Percentiles rank a stretch among this genome's conserved stretches.
Conservation (phyloP, 2,113 vertebrate species). For the Ceyx margarethae region DNA sequence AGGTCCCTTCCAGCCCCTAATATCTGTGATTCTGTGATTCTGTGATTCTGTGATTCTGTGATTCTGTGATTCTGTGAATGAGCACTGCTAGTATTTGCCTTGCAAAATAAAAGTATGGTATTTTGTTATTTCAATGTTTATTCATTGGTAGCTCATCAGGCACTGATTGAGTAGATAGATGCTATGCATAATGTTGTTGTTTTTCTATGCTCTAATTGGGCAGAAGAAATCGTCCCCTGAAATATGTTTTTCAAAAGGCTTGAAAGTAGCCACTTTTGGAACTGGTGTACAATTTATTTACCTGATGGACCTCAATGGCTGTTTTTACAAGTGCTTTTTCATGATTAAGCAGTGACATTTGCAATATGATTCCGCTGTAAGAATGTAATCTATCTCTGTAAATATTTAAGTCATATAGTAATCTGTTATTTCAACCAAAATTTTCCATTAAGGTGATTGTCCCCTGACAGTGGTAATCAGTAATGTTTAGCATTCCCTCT, state of each 20-base stretch:
- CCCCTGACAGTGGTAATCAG: conserved; percentile 1
- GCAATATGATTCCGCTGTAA: not conserved
- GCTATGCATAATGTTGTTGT: not conserved
- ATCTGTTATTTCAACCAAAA: conserved; percentile 19
- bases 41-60: no score
- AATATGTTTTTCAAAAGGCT: not conserved
- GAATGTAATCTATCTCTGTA: conserved; percentile 1
- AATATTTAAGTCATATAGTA: not conserved
- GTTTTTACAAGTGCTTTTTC: not conserved
- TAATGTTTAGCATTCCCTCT: conserved; percentile 8
- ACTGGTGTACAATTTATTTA: not conserved
- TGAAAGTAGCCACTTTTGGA: not conserved
- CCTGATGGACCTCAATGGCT: not conserved
- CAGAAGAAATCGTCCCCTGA: not conserved
- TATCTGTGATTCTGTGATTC: no score
- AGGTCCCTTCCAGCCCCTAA: no score
- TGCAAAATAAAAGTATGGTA: not conserved
- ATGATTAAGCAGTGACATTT: not conserved
- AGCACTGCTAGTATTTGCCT: not conserved
- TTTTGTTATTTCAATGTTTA: not conserved
- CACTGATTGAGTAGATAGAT: not conserved
- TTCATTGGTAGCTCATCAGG: not conserved
- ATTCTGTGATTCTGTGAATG: no score
- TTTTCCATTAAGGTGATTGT: conserved; percentile 7
- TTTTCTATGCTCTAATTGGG: not conserved